A percentile compares a stretch with the other conserved stretches of the same genome.
These are phyloP conservation scores for Champsocephalus esox DNA, from an alignment of 2,797 vertebrate species.

Conservation along the genomic window DNA sequence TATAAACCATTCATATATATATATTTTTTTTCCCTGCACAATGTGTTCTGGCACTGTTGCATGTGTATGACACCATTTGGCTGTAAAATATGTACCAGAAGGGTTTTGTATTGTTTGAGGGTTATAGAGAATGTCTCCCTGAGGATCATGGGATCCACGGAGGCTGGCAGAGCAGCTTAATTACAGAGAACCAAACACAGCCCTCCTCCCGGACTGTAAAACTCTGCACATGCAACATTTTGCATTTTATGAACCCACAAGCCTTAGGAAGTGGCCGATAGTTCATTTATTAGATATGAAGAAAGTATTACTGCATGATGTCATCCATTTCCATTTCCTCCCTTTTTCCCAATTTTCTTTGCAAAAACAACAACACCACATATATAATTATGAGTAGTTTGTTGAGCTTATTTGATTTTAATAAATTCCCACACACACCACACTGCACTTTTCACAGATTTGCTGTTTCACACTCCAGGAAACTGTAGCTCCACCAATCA, in stretches of 20 bases:
- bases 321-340: constrained; percentile 16
- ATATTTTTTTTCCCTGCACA: constrained; percentile 50
- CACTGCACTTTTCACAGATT: constrained; percentile 48
- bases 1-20: constrained; percentile 36
- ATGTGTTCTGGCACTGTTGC: constrained; percentile 77
- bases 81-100: constrained; percentile 76
- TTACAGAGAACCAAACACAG: constrained; percentile 62
- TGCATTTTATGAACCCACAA: constrained; percentile 60
- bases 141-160: constrained; percentile 64
- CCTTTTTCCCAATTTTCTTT: background rate
- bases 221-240: constrained; percentile 49
- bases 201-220: constrained; percentile 57
- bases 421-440: background rate
- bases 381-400: background rate
- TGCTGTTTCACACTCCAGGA: constrained; percentile 37
- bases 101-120: constrained; percentile 71
- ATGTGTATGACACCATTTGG: constrained; percentile 69
- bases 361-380: constrained; percentile 17
- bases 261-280: constrained; percentile 25
- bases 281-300: constrained; percentile 53
- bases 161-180: constrained; percentile 66
- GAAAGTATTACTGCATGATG: constrained; percentile 37
- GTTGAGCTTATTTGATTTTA: background rate
- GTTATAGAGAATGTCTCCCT: constrained; percentile 65
- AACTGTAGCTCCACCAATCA: constrained; percentile 47